Evolutionary conservation across 2,888 invertebrate species (phyloP).

Genomic region (Oegoconia quadripuncta): DNA sequence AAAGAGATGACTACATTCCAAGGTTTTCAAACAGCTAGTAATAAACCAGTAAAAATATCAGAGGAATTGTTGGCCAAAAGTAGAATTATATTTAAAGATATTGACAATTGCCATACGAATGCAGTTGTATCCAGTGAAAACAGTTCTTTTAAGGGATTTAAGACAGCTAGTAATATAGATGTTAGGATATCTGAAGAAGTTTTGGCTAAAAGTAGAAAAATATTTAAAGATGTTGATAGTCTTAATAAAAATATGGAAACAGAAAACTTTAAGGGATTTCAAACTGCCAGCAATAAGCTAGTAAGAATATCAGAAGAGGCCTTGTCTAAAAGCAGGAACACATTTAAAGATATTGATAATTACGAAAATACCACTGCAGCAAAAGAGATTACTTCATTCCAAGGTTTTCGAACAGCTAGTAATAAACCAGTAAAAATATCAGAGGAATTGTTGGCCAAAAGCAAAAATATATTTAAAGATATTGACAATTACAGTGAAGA

Average conservation of each 20-base stretch:
- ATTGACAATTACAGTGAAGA: too few species aligned
- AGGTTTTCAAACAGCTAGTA: constrained; percentile 36
- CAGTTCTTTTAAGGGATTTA: constrained; percentile 32
- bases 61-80: constrained; percentile 41
- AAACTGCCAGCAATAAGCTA: constrained; percentile 35
- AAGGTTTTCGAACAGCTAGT: constrained; percentile 36
- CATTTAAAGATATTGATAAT: constrained; percentile 28
- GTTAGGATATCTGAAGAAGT: constrained; percentile 36
- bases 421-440: constrained; percentile 31
- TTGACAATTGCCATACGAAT: too few species aligned
- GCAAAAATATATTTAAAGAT: constrained; percentile 34
- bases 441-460: constrained; percentile 39
- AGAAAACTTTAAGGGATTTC: constrained; percentile 25
- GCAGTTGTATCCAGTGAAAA: too few species aligned
- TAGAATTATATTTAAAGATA: constrained; percentile 31
- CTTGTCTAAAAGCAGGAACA: constrained; percentile 25
- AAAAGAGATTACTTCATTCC: neutral
- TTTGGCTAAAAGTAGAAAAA: constrained; percentile 26
- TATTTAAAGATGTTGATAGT: constrained; percentile 29
- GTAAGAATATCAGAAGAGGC: constrained; percentile 38
- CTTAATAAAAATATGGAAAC: neutral
- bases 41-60: constrained; percentile 31
- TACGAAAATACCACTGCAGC: neutral
- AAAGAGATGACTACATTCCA: neutral
- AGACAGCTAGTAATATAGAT: constrained; percentile 35